Base-by-base conservation (phyloP, 2,888 invertebrate genomes). In the Empis stercorea region DNA sequence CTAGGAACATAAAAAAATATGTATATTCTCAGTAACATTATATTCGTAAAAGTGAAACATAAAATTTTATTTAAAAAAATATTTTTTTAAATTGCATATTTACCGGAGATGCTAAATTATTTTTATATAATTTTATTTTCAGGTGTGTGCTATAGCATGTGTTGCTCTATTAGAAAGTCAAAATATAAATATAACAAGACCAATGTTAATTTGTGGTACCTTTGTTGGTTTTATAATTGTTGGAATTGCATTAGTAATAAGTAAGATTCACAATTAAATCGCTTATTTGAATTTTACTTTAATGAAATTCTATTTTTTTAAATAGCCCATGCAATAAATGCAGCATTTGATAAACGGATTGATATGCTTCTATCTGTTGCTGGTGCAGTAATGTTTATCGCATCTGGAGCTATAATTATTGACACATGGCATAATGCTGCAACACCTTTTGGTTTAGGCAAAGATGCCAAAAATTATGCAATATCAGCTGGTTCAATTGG, bases 171-270 rank as follows among this genome's bases (percentile, higher is more conserved):
- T 64, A 43, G 62, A 62, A 52, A 59, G 53, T 51, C 46, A 61
- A 63, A 49, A 57, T 55, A 15, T 51, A 52, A 10, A 62, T 62
- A 41, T 59, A 10, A 10, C 57, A 47, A 57, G 60, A 45, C 61
- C 62, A 43, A 62, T 63, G 62, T 48, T 63, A 30, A 59, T 62
- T 13, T 61, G 62, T 48, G 63, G 63, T 43, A 60, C 63, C 1
- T 50, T 64, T 3, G 54, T 56, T 16, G 63, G 63, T 23, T 64
- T 63, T 32, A 47, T 60, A 15, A 62, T 63, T 44, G 60, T 63
- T 39, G 60, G 61, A 49, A 53, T 54, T 39, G 47, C 57, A 7
- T 38, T 63, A n/a, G 47, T 56, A 40, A 55, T 61, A 54, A 63
- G 63, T 63, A 63, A 63, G 51, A 16, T n/a, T 45, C 2, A 16